Evolutionary conservation across 2,113 vertebrate genomes (phyloP).

Genomic region (Tylochromis polylepis): DNA sequence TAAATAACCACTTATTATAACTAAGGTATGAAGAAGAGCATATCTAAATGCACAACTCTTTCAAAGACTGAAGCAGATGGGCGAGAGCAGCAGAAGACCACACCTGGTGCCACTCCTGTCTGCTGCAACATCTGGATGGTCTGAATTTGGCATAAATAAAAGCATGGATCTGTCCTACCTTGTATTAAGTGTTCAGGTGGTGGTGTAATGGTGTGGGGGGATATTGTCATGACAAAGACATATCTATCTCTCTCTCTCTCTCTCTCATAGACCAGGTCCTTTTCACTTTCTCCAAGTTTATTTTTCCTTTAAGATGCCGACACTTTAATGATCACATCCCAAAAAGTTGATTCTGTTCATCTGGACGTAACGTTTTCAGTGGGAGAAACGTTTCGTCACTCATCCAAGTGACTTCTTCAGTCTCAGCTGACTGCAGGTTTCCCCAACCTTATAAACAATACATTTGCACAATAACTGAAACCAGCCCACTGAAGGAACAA

Average conservation of each 20-base stretch:
- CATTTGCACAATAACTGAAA: too few species aligned
- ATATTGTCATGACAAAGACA: neutral
- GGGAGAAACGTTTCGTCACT: too few species aligned
- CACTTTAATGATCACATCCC: neutral
- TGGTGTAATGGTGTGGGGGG: neutral
- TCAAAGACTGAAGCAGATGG: neutral
- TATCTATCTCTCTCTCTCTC: too few species aligned
- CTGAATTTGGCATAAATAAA: neutral
- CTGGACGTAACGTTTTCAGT: too few species aligned
- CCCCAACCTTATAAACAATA: too few species aligned
- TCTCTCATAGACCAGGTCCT: too few species aligned
- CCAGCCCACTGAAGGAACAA: too few species aligned
- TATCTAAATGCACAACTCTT: neutral
- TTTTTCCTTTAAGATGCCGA: rapidly evolving
- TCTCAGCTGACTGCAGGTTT: too few species aligned
- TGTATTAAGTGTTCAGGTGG: neutral
- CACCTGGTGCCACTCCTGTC: neutral
- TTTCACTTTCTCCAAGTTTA: neutral
- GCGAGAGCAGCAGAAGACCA: neutral
- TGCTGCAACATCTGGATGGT: neutral
- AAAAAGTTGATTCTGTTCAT: too few species aligned
- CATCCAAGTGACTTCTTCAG: too few species aligned
- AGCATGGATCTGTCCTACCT: neutral
- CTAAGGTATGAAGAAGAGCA: neutral
- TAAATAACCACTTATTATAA: neutral